Evolutionary conservation across 2,113 vertebrate genomes (phyloP), one percentile per base, ranked within the genome.

Genomic region (Glaucomys volans): DNA sequence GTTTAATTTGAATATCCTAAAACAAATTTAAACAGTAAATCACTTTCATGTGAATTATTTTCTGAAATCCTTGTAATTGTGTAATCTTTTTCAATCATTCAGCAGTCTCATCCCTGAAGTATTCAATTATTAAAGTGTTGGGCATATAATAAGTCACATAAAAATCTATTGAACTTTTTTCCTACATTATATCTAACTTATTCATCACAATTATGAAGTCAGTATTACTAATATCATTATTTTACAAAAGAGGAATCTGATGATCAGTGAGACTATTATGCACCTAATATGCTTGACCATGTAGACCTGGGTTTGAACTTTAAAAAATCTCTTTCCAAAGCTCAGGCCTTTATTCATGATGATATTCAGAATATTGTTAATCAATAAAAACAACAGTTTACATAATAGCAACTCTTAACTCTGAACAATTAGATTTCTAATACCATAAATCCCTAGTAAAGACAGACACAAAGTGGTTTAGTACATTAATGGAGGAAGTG

Each of bases 1-100:
- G 22, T 88, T 91, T 92, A 91, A 67, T 26, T 37, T 62, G n/a
- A 26, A 30, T 80, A 88, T 80, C 37, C 50, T 97, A 95, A 91
- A 93, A 94, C 22, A 95, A 82, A 95, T 88, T 76, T 97, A 88
- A 94, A 71, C 8, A 64, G 18, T 81, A 92, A 89, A 95, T 96
- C 90, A 90, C 4, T 67, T 94, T 91, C 91, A 76, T 90, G 47
- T 69, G 77, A 94, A 94, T 96, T 96, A 91, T 87, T 92, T 94
- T 93, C 87, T 94, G 72, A 97, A 96, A 95, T 94, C 22, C 83
- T 96, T 80, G 62, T 90, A 57, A 93, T 57, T 2, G 3, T 83
- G 6, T 59, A 85, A 54, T 90, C 69, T 95, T 85, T 76, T 17
- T 59, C 77, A 74, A 94, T 83, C 44, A 92, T 87, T 96, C 64